These are phyloP conservation scores for Crenichthys baileyi DNA, from an alignment of 2,797 vertebrate genomes.

Conservation along the genomic window DNA sequence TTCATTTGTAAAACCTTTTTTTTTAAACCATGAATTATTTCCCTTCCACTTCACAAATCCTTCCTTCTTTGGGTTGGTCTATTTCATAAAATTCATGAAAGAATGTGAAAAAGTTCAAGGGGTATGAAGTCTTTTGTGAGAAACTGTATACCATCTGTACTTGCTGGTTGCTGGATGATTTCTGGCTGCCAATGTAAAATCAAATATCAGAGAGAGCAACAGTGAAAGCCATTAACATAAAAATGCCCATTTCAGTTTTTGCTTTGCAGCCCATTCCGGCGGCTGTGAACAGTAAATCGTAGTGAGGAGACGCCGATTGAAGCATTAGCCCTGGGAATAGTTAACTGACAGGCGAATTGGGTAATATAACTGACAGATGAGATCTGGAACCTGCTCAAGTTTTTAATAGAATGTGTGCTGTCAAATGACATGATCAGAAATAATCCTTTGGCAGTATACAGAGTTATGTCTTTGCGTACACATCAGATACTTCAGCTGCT, in stretches of 20 bases:
- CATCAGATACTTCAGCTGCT: conserved; percentile 1
- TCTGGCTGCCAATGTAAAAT: conserved; percentile 63
- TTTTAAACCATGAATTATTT: background rate
- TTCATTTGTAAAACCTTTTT: too few relatives aligned
- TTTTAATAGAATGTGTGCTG: conserved; percentile 62
- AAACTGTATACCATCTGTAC: conserved; percentile 44
- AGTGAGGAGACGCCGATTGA: conserved; percentile 70
- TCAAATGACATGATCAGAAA: conserved; percentile 49
- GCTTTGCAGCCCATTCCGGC: conserved; percentile 66
- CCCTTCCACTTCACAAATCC: background rate
- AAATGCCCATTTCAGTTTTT: conserved; percentile 70
- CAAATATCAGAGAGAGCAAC: conserved; percentile 65
- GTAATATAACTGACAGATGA: conserved; percentile 68
- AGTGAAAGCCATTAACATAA: conserved; percentile 75
- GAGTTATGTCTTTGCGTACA: conserved; percentile 35
- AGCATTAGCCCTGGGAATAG: conserved; percentile 66
- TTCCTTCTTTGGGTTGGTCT: background rate
- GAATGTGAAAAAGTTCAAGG: background rate
- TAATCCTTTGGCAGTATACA: conserved; percentile 28
- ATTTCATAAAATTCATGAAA: background rate
- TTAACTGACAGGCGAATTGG: conserved; percentile 69
- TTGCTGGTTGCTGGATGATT: conserved; percentile 61
- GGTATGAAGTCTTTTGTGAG: background rate
- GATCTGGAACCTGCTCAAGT: conserved; percentile 65
- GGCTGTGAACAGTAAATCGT: conserved; percentile 69